phyloP scores from a whole-genome alignment of 1,140 invertebrate genomes.

The Atta cephalotes region DNA sequence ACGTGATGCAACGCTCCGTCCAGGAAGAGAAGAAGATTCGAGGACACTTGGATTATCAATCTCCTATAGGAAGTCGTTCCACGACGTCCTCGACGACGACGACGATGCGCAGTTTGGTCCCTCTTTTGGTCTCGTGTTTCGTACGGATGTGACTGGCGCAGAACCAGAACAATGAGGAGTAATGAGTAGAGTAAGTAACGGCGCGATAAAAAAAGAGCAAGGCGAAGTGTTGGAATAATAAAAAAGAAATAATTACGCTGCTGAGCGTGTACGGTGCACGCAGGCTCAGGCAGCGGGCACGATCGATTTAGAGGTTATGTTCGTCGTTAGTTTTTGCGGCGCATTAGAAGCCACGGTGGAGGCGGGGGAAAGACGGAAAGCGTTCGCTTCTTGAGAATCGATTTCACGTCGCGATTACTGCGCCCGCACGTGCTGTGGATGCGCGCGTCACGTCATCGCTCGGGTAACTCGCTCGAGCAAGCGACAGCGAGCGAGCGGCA shows the following conservation, averaged over 20 bases:
- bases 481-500: not conserved
- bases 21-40: not conserved
- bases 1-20: not conserved
- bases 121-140: not conserved
- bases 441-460: conserved; percentile 28
- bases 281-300: not conserved
- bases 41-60: not conserved
- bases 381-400: not conserved
- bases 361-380: not conserved
- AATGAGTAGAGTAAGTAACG: not conserved
- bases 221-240: not conserved
- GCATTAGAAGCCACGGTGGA: conserved; percentile 20
- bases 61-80: no score
- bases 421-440: conserved; percentile 23
- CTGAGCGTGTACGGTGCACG: not conserved
- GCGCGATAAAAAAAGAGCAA: not conserved
- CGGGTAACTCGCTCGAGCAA: not conserved
- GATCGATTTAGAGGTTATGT: conserved; percentile 67
- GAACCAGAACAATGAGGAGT: not conserved
- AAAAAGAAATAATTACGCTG: not conserved
- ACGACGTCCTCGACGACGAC: not conserved
- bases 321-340: not conserved
- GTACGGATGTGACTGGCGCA: not conserved
- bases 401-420: conserved; percentile 4
- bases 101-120: not conserved